phyloP scores from a whole-genome alignment of 2,888 invertebrate species.

The Drosophila nr. fundita region DNA sequence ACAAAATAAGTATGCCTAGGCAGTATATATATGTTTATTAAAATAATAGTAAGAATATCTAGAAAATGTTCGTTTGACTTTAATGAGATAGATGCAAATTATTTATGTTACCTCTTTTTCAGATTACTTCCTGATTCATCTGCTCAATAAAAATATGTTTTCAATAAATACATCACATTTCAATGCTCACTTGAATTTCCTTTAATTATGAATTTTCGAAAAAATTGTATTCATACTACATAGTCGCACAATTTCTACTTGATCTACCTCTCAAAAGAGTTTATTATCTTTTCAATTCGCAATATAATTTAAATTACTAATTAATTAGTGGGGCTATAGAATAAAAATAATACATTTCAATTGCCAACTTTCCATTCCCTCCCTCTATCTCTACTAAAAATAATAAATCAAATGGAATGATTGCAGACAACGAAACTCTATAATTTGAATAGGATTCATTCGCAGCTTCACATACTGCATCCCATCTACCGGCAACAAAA shows the following conservation, averaged over 20 bases:
- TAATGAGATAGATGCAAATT: background rate
- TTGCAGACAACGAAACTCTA: conserved; percentile 7
- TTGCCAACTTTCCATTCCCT: background rate
- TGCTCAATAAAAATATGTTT: background rate
- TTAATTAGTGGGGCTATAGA: background rate
- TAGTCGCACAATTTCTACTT: background rate
- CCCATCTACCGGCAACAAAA: conserved; percentile 54
- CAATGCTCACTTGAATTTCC: background rate
- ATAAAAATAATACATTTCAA: background rate
- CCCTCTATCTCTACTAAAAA: background rate
- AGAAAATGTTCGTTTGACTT: background rate
- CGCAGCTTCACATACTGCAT: conserved; percentile 15
- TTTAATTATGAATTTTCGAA: background rate
- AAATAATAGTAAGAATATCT: background rate
- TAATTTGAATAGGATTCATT: conserved; percentile 20
- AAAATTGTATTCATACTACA: background rate
- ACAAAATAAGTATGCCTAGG: background rate
- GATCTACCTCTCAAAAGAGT: background rate
- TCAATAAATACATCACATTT: background rate
- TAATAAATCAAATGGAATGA: conserved; percentile 24
- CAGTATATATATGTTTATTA: background rate
- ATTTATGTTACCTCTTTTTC: background rate
- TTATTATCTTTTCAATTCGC: background rate
- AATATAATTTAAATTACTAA: background rate
- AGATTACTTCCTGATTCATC: background rate